phyloP scores from a whole-genome alignment of 2,113 vertebrate genomes.

The Xenopus laevis region DNA sequence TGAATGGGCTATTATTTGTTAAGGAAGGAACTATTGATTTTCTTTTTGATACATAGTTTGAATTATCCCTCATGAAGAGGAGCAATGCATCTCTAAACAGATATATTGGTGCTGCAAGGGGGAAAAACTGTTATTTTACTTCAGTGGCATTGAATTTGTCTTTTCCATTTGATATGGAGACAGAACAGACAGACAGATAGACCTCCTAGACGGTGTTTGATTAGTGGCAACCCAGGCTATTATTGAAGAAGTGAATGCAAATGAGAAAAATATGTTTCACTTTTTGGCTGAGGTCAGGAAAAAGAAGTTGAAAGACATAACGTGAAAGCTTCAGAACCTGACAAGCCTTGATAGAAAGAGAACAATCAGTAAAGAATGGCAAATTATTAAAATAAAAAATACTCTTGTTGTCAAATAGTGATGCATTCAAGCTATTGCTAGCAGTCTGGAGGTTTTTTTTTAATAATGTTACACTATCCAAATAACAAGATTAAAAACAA shows the following conservation, averaged over 20 bases:
- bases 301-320: conserved; percentile 39
- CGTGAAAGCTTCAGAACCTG: conserved; percentile 34
- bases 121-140: conserved; percentile 67
- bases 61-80: conserved; percentile 77
- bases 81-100: conserved; percentile 76
- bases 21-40: conserved; percentile 73
- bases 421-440: conserved; percentile 22
- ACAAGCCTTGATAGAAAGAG: conserved; percentile 33
- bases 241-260: conserved; percentile 39
- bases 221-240: conserved; percentile 36
- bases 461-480: conserved; percentile 14
- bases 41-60: conserved; percentile 76
- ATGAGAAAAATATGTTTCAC: conserved; percentile 32
- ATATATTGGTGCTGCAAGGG: conserved; percentile 65
- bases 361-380: conserved; percentile 40
- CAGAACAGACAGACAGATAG: conserved; percentile 46
- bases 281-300: conserved; percentile 40
- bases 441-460: neutral
- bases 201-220: conserved; percentile 38
- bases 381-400: conserved; percentile 40
- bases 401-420: conserved; percentile 14
- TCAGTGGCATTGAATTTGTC: conserved; percentile 60
- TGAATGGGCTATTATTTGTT: neutral
- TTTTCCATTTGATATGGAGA: conserved; percentile 56
- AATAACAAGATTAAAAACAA: neutral